Conservation (phyloP, 2,113 vertebrate species). For the Mesocricetus auratus region DNA sequence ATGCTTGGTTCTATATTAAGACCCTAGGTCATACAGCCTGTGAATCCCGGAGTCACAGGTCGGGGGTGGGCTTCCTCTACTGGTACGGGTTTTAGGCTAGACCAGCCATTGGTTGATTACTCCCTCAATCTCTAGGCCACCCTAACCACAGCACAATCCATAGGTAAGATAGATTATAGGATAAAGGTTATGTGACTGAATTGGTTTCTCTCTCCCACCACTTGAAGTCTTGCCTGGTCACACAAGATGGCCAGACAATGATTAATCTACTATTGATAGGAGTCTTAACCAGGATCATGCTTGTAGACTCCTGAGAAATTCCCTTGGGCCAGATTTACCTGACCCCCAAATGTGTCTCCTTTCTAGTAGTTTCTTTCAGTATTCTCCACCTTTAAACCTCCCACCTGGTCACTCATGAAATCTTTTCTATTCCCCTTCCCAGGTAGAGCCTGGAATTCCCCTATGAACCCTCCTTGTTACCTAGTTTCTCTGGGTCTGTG, state of each 20-base stretch:
- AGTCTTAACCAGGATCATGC: background rate
- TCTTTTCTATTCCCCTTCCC: background rate
- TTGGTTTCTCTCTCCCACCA: background rate
- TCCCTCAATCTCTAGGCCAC: background rate
- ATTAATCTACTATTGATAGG: background rate
- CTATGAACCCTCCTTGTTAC: background rate
- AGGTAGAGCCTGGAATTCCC: background rate
- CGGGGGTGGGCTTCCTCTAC: background rate
- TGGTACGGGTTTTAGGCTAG: background rate
- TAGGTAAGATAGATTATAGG: background rate
- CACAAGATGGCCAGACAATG: background rate
- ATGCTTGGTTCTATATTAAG: too few species aligned
- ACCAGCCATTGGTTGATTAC: background rate
- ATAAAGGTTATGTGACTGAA: background rate
- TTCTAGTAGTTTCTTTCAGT: background rate
- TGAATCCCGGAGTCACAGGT: too few species aligned
- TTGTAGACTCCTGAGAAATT: background rate
- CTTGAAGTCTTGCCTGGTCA: background rate
- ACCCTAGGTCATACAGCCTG: too few species aligned
- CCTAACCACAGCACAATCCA: background rate
- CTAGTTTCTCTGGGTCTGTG: background rate
- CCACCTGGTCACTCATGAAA: background rate
- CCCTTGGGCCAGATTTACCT: background rate
- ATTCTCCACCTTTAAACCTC: background rate
- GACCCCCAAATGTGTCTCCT: background rate